Base-by-base conservation (phyloP, 1,140 invertebrate genomes). In the Panulirus ornatus region DNA sequence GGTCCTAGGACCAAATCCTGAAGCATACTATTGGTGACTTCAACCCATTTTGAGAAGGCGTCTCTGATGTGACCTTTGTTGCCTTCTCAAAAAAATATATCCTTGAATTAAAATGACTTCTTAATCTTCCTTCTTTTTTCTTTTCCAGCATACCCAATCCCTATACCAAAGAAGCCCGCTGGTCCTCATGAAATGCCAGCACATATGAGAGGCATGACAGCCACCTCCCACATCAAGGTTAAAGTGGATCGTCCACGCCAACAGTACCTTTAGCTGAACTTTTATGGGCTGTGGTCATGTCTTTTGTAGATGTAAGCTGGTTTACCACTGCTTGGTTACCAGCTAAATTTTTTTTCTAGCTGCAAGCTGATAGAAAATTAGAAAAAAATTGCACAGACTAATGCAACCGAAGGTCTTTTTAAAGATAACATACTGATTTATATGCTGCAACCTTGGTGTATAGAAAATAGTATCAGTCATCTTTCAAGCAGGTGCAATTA, bases 161-260 rank as follows among this genome's bases (percentile, higher is more conserved):
- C 82, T 36, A 90, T 90, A 90, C 88, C 88, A 90, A 90, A 90
- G 88, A 90, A 90, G 47, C 88, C 82, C 11, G 73, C 38, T 44
- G 88, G 88, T 36, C 88, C 88, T 22, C 58, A 71, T 22, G 88
- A 90, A 44, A 79, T 90, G 88, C 82, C 88, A 36, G 82, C 44
- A 42, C 38, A 30, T 11, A 47, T 90, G 38, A 38, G 88, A 79
- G 75, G 88, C 38, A 38, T 54, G 38, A 38, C 88, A 11, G 47
- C 54, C 34, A 42, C 71, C 54, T 42, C 76, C 38, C 58, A 70
- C 1, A 42, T 88, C 63, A 82, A 44, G 58, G 47, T 73, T 30
- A 88, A 73, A 82, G 30, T 38, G 36, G 75, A 75, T 19, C 86
- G 63, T 51, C 44, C 79, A 54, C 51, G 83, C 14, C 88, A 90